Evolutionary conservation across 2,797 vertebrate genomes (phyloP).

Genomic region (Synanceia verrucosa): DNA sequence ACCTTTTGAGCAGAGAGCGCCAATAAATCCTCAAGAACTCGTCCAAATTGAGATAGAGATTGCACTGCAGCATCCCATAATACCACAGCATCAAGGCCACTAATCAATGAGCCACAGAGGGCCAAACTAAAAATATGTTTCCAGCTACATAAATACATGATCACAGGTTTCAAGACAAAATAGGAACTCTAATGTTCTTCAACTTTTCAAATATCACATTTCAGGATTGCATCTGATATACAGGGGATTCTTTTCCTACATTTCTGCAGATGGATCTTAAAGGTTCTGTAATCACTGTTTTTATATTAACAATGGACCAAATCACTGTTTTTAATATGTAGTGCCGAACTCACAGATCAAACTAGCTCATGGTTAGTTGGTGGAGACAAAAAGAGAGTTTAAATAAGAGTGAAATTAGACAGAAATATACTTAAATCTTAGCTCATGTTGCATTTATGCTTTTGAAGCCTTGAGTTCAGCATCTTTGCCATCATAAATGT

Average conservation of each 20-base stretch:
- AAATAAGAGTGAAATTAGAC: not conserved
- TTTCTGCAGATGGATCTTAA: not conserved
- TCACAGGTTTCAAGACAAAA: conserved; percentile 4
- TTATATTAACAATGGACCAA: not conserved
- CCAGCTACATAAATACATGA: not conserved
- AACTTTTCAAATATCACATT: not conserved
- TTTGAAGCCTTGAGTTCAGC: too few relatives aligned
- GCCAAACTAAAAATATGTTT: conserved; percentile 9
- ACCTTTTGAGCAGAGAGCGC: not conserved
- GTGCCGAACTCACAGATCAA: not conserved
- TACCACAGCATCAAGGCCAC: conserved; percentile 1
- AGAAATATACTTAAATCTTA: too few relatives aligned
- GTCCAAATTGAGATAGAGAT: conserved; percentile 8
- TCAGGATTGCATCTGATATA: not conserved
- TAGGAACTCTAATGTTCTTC: not conserved
- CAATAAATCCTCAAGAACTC: conserved; percentile 14
- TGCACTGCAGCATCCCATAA: not conserved
- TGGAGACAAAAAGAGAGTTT: not conserved
- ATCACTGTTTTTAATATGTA: not conserved
- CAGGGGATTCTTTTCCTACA: not conserved
- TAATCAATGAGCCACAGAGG: conserved; percentile 23
- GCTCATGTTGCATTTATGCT: too few relatives aligned
- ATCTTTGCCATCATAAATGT: too few relatives aligned
- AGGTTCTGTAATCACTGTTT: not conserved
- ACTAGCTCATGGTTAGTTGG: too few relatives aligned